phyloP scores from a whole-genome alignment of 2,888 invertebrate genomes.

The Mycalesis mineus region DNA sequence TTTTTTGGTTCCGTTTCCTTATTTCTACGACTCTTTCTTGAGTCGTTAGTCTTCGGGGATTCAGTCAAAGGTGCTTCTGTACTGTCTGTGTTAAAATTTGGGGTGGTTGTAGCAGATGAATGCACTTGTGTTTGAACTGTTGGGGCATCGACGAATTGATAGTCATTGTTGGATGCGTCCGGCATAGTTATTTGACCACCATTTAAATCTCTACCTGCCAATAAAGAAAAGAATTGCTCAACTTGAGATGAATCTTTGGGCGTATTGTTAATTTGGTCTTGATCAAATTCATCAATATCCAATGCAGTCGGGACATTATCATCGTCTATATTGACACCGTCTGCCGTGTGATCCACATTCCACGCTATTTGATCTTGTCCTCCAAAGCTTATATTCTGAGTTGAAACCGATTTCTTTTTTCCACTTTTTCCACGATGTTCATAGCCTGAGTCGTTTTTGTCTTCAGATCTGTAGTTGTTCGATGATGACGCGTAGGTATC shows the following conservation, averaged over 20 bases:
- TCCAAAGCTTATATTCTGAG: constrained; percentile 67
- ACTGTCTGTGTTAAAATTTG: constrained; percentile 12
- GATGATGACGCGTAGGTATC: constrained; percentile 62
- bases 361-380: constrained; percentile 57
- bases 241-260: constrained; percentile 56
- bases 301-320: constrained; percentile 47
- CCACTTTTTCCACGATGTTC: constrained; percentile 43
- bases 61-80: constrained; percentile 10
- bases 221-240: constrained; percentile 58
- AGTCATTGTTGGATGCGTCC: constrained; percentile 63
- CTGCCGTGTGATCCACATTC: constrained; percentile 55
- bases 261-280: constrained; percentile 38
- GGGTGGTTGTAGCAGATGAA: constrained; percentile 40
- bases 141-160: constrained; percentile 59
- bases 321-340: constrained; percentile 37
- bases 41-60: constrained; percentile 5
- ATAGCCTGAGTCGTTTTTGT: constrained; percentile 43
- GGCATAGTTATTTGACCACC: constrained; percentile 49
- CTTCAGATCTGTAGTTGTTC: constrained; percentile 48
- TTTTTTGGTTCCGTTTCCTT: constrained; percentile 13
- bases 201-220: constrained; percentile 58
- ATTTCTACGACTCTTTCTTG: constrained; percentile 18
- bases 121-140: constrained; percentile 40
- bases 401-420: constrained; percentile 65
- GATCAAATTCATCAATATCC: constrained; percentile 45